phyloP scores from a whole-genome alignment of 2,888 invertebrate genomes.

The Diadegma fenestrale region DNA sequence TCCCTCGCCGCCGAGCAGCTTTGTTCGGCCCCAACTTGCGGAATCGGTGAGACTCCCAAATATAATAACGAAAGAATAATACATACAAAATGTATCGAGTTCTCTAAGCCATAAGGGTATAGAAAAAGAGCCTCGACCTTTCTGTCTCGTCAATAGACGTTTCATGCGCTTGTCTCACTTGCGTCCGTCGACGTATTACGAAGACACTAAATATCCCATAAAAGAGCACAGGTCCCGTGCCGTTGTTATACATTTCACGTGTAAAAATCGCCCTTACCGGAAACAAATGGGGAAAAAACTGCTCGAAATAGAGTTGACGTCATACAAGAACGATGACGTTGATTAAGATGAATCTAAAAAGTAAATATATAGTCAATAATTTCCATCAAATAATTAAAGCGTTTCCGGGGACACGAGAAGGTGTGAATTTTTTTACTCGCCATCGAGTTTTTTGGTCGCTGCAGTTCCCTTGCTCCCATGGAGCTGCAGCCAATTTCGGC shows the following conservation, averaged over 20 bases:
- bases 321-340: not conserved
- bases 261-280: not conserved
- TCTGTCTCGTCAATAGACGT: not conserved
- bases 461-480: too few species aligned
- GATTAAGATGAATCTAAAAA: not conserved
- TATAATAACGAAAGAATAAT: constrained; percentile 22
- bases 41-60: constrained; percentile 18
- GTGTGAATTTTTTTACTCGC: too few species aligned
- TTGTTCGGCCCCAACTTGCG: not conserved
- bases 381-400: not conserved
- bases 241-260: not conserved
- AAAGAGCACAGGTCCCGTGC: not conserved
- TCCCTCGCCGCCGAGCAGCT: not conserved
- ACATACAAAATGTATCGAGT: constrained; percentile 11
- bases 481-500: too few species aligned
- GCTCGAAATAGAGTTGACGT: not conserved
- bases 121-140: not conserved
- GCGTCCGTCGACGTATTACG: not conserved
- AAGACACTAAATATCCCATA: not conserved
- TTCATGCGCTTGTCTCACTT: not conserved
- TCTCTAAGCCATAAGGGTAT: not conserved
- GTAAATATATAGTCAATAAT: not conserved
- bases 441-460: too few species aligned
- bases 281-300: constrained; percentile 10
- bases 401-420: not conserved